These are phyloP conservation scores for Troides aeacus DNA, from an alignment of 2,888 invertebrate species.

Conservation along the genomic window DNA sequence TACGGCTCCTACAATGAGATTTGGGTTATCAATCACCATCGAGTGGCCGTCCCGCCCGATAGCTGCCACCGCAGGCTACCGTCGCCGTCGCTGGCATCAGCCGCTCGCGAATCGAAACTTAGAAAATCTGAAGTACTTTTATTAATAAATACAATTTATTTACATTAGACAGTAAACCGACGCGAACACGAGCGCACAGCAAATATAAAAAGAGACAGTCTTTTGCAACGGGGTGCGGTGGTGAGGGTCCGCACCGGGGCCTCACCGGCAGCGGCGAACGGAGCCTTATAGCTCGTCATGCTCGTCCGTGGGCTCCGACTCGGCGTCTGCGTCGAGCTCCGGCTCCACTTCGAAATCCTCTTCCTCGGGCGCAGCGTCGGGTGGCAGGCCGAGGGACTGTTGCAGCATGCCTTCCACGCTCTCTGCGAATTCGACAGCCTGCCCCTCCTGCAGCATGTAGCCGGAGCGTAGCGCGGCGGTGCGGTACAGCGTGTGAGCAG, in stretches of 20 bases:
- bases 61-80: too few species aligned
- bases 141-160: conserved; percentile 29
- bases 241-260: not conserved
- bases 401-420: conserved; percentile 95
- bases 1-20: too few species aligned
- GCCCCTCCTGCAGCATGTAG: conserved; percentile 86
- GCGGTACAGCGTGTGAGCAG: conserved; percentile 93
- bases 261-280: not conserved
- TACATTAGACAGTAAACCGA: conserved; percentile 19
- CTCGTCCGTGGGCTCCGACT: conserved; percentile 40
- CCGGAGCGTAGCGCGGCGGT: conserved; percentile 95
- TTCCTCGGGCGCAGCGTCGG: conserved; percentile 81
- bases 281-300: conserved; percentile 57
- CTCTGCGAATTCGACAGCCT: conserved; percentile 89
- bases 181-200: conserved; percentile 16
- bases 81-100: too few species aligned
- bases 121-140: too few species aligned
- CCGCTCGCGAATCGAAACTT: too few species aligned
- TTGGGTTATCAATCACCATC: too few species aligned
- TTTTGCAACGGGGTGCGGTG: conserved; percentile 12
- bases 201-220: conserved; percentile 32
- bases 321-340: conserved; percentile 36
- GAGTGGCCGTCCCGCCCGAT: too few species aligned
- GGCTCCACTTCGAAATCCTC: conserved; percentile 40
- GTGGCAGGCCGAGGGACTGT: conserved; percentile 86